Evolutionary conservation across 2,797 vertebrate genomes (phyloP).

Genomic region (Toxotes lorentzi): DNA sequence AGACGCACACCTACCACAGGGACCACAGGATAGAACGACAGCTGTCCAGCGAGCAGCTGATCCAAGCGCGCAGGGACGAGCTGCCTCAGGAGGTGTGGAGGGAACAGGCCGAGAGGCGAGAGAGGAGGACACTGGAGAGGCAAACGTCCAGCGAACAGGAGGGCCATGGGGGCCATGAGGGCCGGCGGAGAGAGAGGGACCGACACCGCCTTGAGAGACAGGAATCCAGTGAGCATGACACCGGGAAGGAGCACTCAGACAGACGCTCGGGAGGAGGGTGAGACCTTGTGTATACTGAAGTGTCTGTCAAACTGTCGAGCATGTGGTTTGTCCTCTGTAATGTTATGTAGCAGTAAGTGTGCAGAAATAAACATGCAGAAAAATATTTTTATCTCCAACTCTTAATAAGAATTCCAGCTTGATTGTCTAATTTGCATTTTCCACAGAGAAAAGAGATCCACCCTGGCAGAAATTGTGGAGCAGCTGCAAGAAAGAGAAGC

Average conservation of each 20-base stretch:
- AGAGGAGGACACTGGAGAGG: conserved; percentile 84
- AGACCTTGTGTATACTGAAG: conserved; percentile 34
- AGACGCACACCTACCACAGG: conserved; percentile 60
- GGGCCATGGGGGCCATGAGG: conserved; percentile 74
- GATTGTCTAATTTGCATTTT: conserved; percentile 10
- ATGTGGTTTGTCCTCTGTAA: not conserved
- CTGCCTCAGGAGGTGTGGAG: conserved; percentile 88
- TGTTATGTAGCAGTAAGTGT: too few relatives aligned
- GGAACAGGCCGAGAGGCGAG: conserved; percentile 83
- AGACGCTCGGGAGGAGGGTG: conserved; percentile 86
- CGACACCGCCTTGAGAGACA: conserved; percentile 89
- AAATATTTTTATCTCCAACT: not conserved
- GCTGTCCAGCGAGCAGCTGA: conserved; percentile 84
- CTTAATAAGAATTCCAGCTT: not conserved
- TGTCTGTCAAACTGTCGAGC: not conserved
- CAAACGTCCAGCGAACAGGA: conserved; percentile 87
- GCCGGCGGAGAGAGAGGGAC: conserved; percentile 86
- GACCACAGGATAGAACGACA: conserved; percentile 83
- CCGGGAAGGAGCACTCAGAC: conserved; percentile 85
- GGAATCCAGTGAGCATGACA: conserved; percentile 93
- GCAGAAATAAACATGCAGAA: not conserved
- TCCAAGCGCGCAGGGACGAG: conserved; percentile 85
- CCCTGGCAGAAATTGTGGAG: conserved; percentile 94
- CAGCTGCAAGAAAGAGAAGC: conserved; percentile 95
- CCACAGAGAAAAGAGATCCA: conserved; percentile 88